Evolutionary conservation across 2,113 vertebrate species (phyloP), one percentile per base, ranked within the genome.

Genomic region (Indicator indicator): DNA sequence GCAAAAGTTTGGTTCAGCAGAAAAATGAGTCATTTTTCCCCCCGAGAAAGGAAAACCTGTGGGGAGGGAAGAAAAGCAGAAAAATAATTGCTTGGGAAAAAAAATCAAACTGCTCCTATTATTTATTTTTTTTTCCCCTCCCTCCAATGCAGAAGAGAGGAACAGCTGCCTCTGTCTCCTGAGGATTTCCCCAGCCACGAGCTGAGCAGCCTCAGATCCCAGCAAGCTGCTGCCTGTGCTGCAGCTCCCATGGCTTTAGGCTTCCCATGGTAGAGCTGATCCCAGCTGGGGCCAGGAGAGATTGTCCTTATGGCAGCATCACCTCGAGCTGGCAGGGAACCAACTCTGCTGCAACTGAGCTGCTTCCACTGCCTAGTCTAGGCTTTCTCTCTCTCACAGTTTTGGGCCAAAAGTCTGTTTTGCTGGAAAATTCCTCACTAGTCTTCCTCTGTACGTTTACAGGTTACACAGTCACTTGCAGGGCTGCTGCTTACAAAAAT

Each of bases 81-180:
- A 63, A 63, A 94, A 93, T 9, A 94, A 86, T 44, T 42, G 15
- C 33, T 77, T 81, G 77, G 54, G 36, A 55, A 54, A 26, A 54
- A 27, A 90, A 93, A 83, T 58, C 26, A 71, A 74, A 48, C 5
- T 3, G 7, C 68, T 83, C n/a, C 38, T 46, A 23, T 21, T 36
- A 64, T 79, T 59, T 68, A 8, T 59, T 42, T 33, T 60, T 6
- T 30, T 5, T 20, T 9, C 40, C 40, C 40, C 15, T 6, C 17
- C 23, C 48, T 50, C 21, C 11, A 30, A 0, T 70, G 74, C 20
- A 32, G 83, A 94, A 63, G 6, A 64, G 79, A 93, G 42, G 58
- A 95, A 68, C 90, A 95, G 76, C 88, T 96, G 88, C n/a, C 48
- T 83, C 48, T 1, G 2, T 72, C 94, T 93, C 96, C 92, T 82